These are phyloP conservation scores for Eurytoma adleriae DNA, from an alignment of 2,888 invertebrate species.

Conservation along the genomic window DNA sequence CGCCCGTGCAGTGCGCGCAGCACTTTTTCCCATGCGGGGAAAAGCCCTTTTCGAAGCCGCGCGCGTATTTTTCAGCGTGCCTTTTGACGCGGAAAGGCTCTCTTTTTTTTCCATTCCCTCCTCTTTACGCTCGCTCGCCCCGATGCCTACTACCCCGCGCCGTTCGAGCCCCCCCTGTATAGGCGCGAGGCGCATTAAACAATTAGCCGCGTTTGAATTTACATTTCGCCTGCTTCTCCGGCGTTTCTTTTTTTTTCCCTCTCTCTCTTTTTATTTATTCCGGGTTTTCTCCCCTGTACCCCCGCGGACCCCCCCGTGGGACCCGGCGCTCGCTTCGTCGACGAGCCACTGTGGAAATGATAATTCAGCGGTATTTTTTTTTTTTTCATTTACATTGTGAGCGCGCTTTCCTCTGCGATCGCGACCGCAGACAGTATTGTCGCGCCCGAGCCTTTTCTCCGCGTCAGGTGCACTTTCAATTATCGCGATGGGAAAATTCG, in stretches of 20 bases:
- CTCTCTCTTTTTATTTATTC: background rate
- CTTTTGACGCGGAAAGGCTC: slow-evolving; percentile 52
- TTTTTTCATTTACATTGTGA: slow-evolving; percentile 35
- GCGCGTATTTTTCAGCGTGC: slow-evolving; percentile 37
- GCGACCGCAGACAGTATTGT: slow-evolving; percentile 52
- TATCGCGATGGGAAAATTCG: slow-evolving; percentile 53
- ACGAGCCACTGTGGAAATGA: slow-evolving; percentile 44
- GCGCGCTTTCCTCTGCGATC: background rate
- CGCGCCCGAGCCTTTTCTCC: slow-evolving; percentile 26
- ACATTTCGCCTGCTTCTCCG: slow-evolving; percentile 30
- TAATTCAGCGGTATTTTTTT: slow-evolving; percentile 52
- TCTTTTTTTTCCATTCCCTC: slow-evolving; percentile 16
- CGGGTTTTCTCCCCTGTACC: slow-evolving; percentile 2
- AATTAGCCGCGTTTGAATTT: slow-evolving; percentile 54
- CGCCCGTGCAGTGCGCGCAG: background rate
- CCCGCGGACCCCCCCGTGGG: slow-evolving; percentile 8
- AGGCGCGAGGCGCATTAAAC: slow-evolving; percentile 44
- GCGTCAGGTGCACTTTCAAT: slow-evolving; percentile 49
- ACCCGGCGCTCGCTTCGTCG: slow-evolving; percentile 26
- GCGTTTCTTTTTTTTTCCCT: background rate
- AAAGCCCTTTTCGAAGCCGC: slow-evolving; percentile 45
- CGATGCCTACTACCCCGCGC: background rate
- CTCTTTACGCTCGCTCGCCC: background rate
- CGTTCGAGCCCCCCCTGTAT: background rate
- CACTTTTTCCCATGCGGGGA: slow-evolving; percentile 36